Evolutionary conservation across 1,140 invertebrate species (phyloP).

Genomic region (Lepidurus packardi): DNA sequence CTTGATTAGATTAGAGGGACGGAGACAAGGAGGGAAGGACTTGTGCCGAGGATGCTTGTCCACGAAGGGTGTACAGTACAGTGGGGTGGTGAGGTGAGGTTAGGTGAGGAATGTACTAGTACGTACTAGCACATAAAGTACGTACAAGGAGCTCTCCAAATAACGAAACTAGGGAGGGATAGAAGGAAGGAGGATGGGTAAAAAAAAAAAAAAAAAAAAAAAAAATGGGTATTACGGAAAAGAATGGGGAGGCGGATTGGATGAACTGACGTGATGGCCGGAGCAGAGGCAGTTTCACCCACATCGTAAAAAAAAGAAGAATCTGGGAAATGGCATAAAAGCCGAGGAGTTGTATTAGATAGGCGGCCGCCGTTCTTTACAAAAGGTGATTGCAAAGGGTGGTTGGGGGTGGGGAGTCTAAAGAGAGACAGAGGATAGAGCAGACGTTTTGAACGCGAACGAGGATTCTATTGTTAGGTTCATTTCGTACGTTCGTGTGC

Average conservation of each 20-base stretch:
- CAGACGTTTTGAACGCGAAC: too few relatives aligned
- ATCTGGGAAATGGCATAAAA: conserved; percentile 9
- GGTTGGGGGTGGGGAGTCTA: too few relatives aligned
- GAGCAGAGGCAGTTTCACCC: not conserved
- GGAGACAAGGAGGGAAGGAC: not conserved
- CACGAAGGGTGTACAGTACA: too few relatives aligned
- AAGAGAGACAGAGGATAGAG: too few relatives aligned
- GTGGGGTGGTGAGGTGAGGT: too few relatives aligned
- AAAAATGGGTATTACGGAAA: conserved; percentile 9
- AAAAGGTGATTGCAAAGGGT: not conserved
- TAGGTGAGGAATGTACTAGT: too few relatives aligned
- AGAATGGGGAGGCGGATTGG: not conserved
- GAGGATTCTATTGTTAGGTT: too few relatives aligned
- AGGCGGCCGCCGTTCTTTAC: not conserved
- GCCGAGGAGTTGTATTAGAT: not conserved
- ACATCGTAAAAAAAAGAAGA: conserved; percentile 3
- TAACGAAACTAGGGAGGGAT: not conserved
- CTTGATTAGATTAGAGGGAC: conserved; percentile 7
- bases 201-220: too few relatives aligned
- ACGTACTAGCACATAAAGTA: too few relatives aligned
- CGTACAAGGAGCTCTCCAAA: not conserved
- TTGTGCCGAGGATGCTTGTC: too few relatives aligned
- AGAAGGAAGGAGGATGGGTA: not conserved
- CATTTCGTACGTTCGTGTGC: too few relatives aligned
- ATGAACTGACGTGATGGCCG: not conserved